Evolutionary conservation across 2,797 vertebrate species (phyloP), one percentile per base, ranked within the genome.

Genomic region (Ctenochaetus hawaiiensis): DNA sequence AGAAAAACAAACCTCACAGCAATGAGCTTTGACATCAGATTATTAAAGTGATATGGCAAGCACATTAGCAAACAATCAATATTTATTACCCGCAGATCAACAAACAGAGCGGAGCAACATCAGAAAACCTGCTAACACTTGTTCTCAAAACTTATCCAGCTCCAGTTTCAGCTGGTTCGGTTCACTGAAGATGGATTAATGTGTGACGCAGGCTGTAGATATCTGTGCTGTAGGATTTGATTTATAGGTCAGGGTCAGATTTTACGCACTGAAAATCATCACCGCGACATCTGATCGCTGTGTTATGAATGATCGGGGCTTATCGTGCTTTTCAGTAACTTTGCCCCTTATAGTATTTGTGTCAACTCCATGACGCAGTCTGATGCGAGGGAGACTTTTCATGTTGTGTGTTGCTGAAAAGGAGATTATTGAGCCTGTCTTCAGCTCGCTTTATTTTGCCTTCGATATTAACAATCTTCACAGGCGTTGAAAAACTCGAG

Each of bases 21-120:
- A 66, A 30, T 72, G 66, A 88, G 70, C 77, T 65, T 81, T 59
- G 41, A 72, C 56, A 48, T 77, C 51, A 45, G 45, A 59, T 48
- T 72, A 70, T 78, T 74, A 77, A 82, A 78, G 13, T 73, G 43
- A 39, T 60, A 66, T 37, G 63, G 43, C 5, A 51, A 51, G 45
- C 51, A 59, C 57, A 76, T 75, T 59, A 74, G 49, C 22, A 59
- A 65, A 62, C 62, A 67, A 52, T 79, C 59, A 45, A 39, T 61
- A 34, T 61, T 37, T 66, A 72, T 62, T 60, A 67, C 51, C 60
- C 52, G 69, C 10, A 67, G 49, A 71, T 72, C 53, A 39, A 39
- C 49, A 41, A 26, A 18, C 34, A 47, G 58, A 44, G 64, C 11
- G 0, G 16, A 67, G 34, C 11, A 45, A 12, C 5, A 30, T 49